phyloP scores from a whole-genome alignment of 2,888 invertebrate species.

The Stictocephala bisonia region DNA sequence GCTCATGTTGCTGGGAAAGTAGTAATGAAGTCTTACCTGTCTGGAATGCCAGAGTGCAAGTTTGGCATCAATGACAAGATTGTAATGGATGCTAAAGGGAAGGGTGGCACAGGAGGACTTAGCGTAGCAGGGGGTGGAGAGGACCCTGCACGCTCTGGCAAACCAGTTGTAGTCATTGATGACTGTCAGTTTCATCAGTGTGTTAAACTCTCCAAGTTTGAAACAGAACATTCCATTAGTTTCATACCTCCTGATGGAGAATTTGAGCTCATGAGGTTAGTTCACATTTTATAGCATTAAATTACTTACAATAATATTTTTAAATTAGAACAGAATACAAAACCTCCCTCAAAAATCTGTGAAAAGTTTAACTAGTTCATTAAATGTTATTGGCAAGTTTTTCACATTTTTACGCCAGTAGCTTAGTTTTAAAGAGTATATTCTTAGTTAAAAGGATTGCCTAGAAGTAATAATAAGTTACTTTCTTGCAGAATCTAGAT shows the following conservation, averaged over 20 bases:
- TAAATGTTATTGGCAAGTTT: no score
- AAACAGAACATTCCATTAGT: slow-evolving; percentile 99
- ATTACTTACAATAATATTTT: no score
- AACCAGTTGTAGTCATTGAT: slow-evolving; percentile 99
- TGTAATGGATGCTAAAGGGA: slow-evolving; percentile 95
- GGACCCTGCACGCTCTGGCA: slow-evolving; percentile 90
- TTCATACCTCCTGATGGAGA: slow-evolving; percentile 99
- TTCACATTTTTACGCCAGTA: no score
- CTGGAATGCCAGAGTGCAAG: slow-evolving; percentile 99
- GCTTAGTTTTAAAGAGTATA: no score
- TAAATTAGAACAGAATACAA: no score
- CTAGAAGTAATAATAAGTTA: no score
- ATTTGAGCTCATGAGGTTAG: slow-evolving; percentile 97
- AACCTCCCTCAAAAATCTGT: no score
- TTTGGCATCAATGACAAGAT: slow-evolving; percentile 99
- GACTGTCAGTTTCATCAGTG: slow-evolving; percentile 99
- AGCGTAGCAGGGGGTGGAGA: slow-evolving; percentile 56
- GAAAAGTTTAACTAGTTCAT: no score
- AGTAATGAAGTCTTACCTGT: slow-evolving; percentile 99
- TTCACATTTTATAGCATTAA: no score
- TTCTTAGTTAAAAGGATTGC: no score
- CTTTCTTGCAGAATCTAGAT: no score
- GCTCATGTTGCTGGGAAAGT: slow-evolving; percentile 99
- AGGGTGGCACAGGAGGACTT: slow-evolving; percentile 66
- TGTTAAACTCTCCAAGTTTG: slow-evolving; percentile 99